Base-by-base conservation (phyloP, 2,113 vertebrate genomes). In the Clinocottus analis region DNA sequence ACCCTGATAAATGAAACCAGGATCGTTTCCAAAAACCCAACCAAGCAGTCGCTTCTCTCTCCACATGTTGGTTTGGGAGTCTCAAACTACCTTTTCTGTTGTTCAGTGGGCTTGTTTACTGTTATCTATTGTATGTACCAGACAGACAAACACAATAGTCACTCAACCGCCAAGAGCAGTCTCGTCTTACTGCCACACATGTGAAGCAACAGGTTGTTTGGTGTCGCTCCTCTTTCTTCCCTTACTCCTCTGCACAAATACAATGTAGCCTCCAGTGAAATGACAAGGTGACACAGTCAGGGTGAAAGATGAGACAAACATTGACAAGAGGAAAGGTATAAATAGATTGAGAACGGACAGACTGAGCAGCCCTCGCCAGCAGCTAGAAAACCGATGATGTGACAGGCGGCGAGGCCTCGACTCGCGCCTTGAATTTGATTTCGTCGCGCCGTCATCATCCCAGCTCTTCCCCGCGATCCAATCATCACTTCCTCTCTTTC, bases 381-480 rank as follows among this genome's bases (percentile, higher is more conserved):
- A 67, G 71, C 27, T 19, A 21, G 39, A 55, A 77, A 85, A 75
- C 5, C 66, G 66, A 84, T 84, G 62, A 49, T 77, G 29, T 82
- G 71, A 73, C 45, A 70, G 66, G 73, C 83, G 67, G 80, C 31
- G 55, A 72, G 37, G 39, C 60, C 60, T 62, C 70, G 58, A 85
- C 51, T 70, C n/a, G 5, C 68, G 45, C 37, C 27, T 77, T 72
- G 55, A 29, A 83, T 72, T 25, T 83, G 62, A 89, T 83, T 75
- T 58, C 53, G 45, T 72, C 60, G 25, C 25, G 39, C 27, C 1
- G 0, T 7, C 53, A 21, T 45, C 70, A 63, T 70, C 70, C 67
- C 58, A 23, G 75, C 29, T 35, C 49, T 56, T 62, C 19, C 35
- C 31, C 47, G 45, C 53, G 45, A 68, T 55, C 33, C 6, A 27